Base-by-base conservation (phyloP, 2,797 vertebrate species). In the Adelosebastes latens region DNA sequence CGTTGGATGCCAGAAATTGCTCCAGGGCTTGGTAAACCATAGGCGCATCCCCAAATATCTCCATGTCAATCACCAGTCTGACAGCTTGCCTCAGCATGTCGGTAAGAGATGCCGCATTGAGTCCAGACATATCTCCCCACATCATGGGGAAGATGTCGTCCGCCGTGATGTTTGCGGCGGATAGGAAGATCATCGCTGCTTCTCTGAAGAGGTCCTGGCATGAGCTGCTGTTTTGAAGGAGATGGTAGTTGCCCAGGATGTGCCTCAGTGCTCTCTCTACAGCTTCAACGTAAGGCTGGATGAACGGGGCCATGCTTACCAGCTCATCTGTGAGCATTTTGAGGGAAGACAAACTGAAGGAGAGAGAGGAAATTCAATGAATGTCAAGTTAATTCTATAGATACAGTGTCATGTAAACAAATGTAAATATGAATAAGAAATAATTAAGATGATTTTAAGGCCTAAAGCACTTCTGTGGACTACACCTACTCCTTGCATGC, bases 91-190 rank as follows among this genome's bases (percentile, higher is more conserved):
- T 90, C 25, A 94, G 73, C 8, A 92, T 31, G 61, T 81, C 39
- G n/a, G 76, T 12, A 4, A 91, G 24, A 61, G 83, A 63, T 7
- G 25, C 10, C 29, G n/a, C 70, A 18, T 75, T 67, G 13, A 78
- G 20, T 4, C 25, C 77, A 18, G 83, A 81, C 13, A 73, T 79
- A 36, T 88, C 59, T 11, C 82, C 91, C 70, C 10, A 72, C 59
- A 87, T 76, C 31, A 88, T 56, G 36, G 78, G 39, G 24, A 84
- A 52, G 14, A 94, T 61, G 75, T 89, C 66, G 3, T 90, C 78
- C 1, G 65, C 78, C 20, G 90, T 93, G 58, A 94, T 77, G 86
- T 95, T 95, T 29, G 85, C 82, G n/a, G 87, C 89, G 1, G 76
- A 84, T 0, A 96, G 88, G 25, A 93, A 64, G 61, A 86, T 88